A percentile compares a stretch with the other conserved stretches of the same genome.
These are phyloP conservation scores for Luperina nickerlii DNA, from an alignment of 2,888 invertebrate species.

Conservation along the genomic window DNA sequence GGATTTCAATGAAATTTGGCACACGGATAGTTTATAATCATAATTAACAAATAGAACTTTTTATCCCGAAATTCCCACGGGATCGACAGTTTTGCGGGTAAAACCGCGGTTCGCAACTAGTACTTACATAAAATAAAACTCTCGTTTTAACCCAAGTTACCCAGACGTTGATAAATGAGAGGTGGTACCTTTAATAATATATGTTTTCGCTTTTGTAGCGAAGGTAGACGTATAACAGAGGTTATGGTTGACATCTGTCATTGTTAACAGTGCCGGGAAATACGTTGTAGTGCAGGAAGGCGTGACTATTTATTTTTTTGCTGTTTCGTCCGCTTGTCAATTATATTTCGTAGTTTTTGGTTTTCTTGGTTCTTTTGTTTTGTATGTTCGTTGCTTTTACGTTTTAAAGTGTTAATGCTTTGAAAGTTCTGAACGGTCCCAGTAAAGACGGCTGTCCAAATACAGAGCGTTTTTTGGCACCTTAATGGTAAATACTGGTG, in stretches of 20 bases:
- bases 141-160: conserved; percentile 13
- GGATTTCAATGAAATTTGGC: no score
- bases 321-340: background rate
- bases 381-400: background rate
- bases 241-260: conserved; percentile 54
- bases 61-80: no score
- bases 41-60: no score
- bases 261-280: conserved; percentile 53
- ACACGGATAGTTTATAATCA: no score
- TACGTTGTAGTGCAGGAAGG: conserved; percentile 11
- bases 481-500: background rate
- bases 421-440: background rate
- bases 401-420: background rate
- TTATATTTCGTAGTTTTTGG: background rate
- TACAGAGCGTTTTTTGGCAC: background rate
- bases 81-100: no score
- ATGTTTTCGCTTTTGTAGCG: conserved; percentile 24
- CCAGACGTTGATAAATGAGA: conserved; percentile 61
- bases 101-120: no score
- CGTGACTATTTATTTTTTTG: conserved; percentile 20
- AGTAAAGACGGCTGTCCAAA: background rate
- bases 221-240: conserved; percentile 31
- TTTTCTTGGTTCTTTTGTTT: background rate
- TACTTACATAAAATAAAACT: conserved; percentile 3
- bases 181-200: conserved; percentile 42